Percentiles rank a stretch among this genome's conserved stretches.
Evolutionary conservation across 2,888 invertebrate species (phyloP).

Genomic region (Aproaerema taeniolella): DNA sequence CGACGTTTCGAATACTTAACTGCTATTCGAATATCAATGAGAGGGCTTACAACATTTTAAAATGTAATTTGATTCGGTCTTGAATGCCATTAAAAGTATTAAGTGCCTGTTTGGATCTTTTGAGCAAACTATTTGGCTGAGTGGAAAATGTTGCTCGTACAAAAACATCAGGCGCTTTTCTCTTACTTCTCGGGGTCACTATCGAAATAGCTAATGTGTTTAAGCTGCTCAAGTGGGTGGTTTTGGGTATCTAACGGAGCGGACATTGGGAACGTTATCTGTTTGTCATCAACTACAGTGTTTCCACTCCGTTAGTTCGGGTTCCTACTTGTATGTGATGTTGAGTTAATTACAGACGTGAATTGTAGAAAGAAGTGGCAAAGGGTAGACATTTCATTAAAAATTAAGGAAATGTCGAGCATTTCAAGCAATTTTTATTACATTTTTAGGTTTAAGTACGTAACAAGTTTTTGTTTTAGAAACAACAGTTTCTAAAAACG

Average conservation of each 20-base stretch:
- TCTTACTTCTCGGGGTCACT: too few species aligned
- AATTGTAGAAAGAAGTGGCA: too few species aligned
- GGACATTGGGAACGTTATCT: conserved; percentile 3
- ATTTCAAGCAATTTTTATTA: too few species aligned
- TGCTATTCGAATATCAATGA: background rate
- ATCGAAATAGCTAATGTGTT: conserved; percentile 6
- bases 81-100: background rate
- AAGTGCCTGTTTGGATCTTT: background rate
- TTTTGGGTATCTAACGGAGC: conserved; percentile 1
- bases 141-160: background rate
- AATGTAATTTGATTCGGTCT: too few species aligned
- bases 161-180: background rate
- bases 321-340: background rate
- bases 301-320: conserved; percentile 6
- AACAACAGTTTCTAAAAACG: too few species aligned
- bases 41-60: too few species aligned
- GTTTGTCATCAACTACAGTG: conserved; percentile 10
- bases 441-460: too few species aligned
- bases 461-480: too few species aligned
- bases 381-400: too few species aligned
- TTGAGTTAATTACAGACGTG: background rate
- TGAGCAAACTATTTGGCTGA: background rate
- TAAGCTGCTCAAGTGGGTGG: background rate
- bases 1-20: conserved; percentile 7
- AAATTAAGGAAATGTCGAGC: too few species aligned